Evolutionary conservation across 2,797 vertebrate species (phyloP).

Genomic region (Falco columbarius): DNA sequence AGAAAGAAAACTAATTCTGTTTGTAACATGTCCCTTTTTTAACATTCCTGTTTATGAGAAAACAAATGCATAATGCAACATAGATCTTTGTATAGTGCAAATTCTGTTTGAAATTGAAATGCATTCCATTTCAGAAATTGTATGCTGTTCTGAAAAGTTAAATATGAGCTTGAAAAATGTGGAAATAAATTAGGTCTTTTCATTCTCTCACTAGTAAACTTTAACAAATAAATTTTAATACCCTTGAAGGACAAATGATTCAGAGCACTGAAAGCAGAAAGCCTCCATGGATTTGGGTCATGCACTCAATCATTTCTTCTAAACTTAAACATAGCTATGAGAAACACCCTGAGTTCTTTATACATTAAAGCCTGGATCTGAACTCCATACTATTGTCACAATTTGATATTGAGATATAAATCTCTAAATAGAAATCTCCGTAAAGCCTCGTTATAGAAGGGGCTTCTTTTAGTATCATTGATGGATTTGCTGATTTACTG

Average conservation of each 20-base stretch:
- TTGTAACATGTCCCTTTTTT: not conserved
- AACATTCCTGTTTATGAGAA: not conserved
- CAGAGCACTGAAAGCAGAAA: conserved; percentile 10
- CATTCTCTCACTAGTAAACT: conserved; percentile 4
- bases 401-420: conserved; percentile 15
- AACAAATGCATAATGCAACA: not conserved
- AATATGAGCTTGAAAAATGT: conserved; percentile 39
- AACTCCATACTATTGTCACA: not conserved
- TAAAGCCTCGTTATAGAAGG: not conserved
- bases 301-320: conserved; percentile 37
- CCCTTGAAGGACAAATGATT: conserved; percentile 49
- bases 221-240: conserved; percentile 41
- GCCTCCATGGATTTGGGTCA: not conserved
- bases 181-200: conserved; percentile 44
- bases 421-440: not conserved
- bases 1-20: not conserved
- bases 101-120: conserved; percentile 38
- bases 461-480: not conserved
- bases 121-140: conserved; percentile 16
- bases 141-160: conserved; percentile 21
- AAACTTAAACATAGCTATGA: not conserved
- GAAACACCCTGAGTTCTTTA: not conserved
- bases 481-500: conserved; percentile 13
- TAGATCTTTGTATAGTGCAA: not conserved
- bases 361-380: not conserved